Conservation (phyloP, 2,113 vertebrate genomes). For the Carettochelys insculpta region DNA sequence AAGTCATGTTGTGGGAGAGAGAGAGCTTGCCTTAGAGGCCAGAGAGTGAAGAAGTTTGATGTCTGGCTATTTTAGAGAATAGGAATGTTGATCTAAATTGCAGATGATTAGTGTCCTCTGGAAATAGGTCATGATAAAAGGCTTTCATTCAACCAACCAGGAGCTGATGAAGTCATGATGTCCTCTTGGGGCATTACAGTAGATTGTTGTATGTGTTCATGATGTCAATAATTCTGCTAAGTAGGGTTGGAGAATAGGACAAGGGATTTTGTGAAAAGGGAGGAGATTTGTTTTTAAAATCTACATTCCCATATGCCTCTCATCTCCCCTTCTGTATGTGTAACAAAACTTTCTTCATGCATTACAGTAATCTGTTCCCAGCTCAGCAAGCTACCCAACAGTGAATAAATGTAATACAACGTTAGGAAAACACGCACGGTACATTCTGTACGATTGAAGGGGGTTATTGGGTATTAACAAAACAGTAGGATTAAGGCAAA, state of each 20-base stretch:
- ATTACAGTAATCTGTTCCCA: fast-evolving
- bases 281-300: not conserved
- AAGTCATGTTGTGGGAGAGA: conserved; percentile 11
- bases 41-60: not conserved
- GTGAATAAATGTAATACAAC: fast-evolving
- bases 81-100: not conserved
- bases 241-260: not conserved
- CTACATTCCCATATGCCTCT: too few species aligned
- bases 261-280: not conserved
- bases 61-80: not conserved
- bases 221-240: not conserved
- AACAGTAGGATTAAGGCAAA: not conserved
- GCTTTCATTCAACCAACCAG: not conserved
- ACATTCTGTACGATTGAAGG: not conserved
- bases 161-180: not conserved
- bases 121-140: not conserved
- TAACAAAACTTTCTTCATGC: not conserved
- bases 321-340: not conserved
- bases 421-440: not conserved
- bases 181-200: not conserved
- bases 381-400: not conserved
- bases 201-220: not conserved
- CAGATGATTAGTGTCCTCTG: not conserved
- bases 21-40: conserved; percentile 16
- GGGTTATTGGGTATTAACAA: not conserved